Evolutionary conservation across 1,140 invertebrate species (phyloP), one percentile per base, ranked within the genome.

Genomic region (Platyscapa corneri): DNA sequence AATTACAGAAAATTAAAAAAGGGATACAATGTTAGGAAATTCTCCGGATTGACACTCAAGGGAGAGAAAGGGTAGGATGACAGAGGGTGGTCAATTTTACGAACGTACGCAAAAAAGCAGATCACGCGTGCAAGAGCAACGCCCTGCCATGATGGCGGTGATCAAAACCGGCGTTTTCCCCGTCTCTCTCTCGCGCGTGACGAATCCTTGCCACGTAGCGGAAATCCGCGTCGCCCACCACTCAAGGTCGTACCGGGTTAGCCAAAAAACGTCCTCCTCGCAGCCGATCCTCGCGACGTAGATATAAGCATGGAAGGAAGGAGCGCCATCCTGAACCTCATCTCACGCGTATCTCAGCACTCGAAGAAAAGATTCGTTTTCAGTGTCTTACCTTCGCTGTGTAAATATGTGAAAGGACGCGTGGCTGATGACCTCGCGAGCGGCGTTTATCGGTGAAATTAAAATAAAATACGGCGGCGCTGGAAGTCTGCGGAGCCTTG

Each of bases 101-200:
- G n/a, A 12, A 64, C 23, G 37, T 74, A 39, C 34, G 39, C 37
- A 14, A 74, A 74, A 74, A 42, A 12, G 70, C 3, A n/a, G 37
- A 74, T 23, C 30, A 76, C 72, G 82, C 82, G 84, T 64, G 37
- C 70, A 82, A 86, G 88, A 90, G 89, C 89, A 90, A 91, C 90
- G 90, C 89, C 90, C 89, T 88, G 88, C 83, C 86, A 88, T 88
- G 84, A 90, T 91, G 89, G 89, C 90, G 87, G 89, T 72, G n/a
- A 76, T 23, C 46, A 53, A 64, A 53, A 84, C 88, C 88, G 88
- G 88, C 87, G 76, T 87, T 87, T 77, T 67, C 34, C 27, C 39
- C 16, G 3, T 53, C 75, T 34, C 1, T 32, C 75, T 56, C 75
- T 32, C 30, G 0, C 75, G 53, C 75, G n/a, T 60, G 20, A 8